Evolutionary conservation across 2,888 invertebrate species (phyloP).

Genomic region (Drosophila cognata): DNA sequence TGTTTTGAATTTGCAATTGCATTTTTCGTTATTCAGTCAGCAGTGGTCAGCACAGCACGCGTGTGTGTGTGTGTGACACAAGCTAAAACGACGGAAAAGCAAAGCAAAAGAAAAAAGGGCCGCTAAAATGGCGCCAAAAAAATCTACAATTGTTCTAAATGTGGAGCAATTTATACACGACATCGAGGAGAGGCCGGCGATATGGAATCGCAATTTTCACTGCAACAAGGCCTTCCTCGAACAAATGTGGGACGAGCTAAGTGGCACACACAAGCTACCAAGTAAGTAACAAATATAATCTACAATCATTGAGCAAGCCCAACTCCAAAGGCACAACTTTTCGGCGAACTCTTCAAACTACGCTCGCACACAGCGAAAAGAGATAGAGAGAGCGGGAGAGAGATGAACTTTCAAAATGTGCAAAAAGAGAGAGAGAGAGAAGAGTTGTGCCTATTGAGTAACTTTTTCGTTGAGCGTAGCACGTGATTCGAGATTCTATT

Average conservation of each 20-base stretch:
- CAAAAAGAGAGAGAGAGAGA: background rate
- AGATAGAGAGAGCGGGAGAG: background rate
- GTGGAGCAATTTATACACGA: constrained; percentile 85
- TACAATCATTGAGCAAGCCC: constrained; percentile 1
- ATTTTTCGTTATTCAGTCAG: constrained; percentile 37
- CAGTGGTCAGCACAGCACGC: constrained; percentile 14
- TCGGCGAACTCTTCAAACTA: background rate
- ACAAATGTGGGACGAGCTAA: constrained; percentile 85
- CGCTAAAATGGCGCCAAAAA: constrained; percentile 83
- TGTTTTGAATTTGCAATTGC: constrained; percentile 45
- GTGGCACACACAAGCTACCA: constrained; percentile 83
- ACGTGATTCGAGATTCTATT: constrained; percentile 9
- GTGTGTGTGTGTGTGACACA: constrained; percentile 21
- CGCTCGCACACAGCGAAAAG: background rate
- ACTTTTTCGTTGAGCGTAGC: constrained; percentile 11
- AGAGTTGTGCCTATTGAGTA: constrained; percentile 37
- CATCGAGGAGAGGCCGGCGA: constrained; percentile 84
- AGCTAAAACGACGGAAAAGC: constrained; percentile 27
- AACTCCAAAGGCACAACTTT: constrained; percentile 36
- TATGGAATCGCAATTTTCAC: constrained; percentile 85
- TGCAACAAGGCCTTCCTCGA: constrained; percentile 85
- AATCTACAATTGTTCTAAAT: constrained; percentile 84
- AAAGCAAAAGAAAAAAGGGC: constrained; percentile 18
- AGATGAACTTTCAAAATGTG: background rate
- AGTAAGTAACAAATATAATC: constrained; percentile 76